phyloP scores from a whole-genome alignment of 2,888 invertebrate species.

The Drosophila suboccidentalis region DNA sequence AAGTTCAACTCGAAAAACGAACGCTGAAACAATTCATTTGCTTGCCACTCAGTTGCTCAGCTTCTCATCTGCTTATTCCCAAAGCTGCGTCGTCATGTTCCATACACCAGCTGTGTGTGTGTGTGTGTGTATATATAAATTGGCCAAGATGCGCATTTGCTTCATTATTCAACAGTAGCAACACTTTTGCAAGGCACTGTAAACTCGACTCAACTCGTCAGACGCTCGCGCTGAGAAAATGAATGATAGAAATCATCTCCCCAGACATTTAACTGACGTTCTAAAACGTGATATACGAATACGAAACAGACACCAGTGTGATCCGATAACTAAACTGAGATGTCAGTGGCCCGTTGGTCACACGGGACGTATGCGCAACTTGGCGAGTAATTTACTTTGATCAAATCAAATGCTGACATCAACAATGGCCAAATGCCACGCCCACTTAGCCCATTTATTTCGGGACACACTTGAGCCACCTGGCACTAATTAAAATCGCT shows the following conservation, averaged over 20 bases:
- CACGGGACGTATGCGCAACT: slow-evolving; percentile 58
- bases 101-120: slow-evolving; percentile 9
- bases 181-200: slow-evolving; percentile 56
- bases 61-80: slow-evolving; percentile 66
- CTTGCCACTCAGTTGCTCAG: slow-evolving; percentile 55
- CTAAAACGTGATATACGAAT: slow-evolving; percentile 53
- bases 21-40: slow-evolving; percentile 65
- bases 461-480: slow-evolving; percentile 51
- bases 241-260: slow-evolving; percentile 76
- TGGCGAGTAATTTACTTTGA: slow-evolving; percentile 59
- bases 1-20: slow-evolving; percentile 29
- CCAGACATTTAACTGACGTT: slow-evolving; percentile 67
- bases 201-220: slow-evolving; percentile 55
- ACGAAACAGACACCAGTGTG: slow-evolving; percentile 35
- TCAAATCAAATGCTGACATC: slow-evolving; percentile 50
- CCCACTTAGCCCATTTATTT: slow-evolving; percentile 44
- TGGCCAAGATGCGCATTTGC: slow-evolving; percentile 30
- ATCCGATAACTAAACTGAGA: slow-evolving; percentile 61
- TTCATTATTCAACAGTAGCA: slow-evolving; percentile 74
- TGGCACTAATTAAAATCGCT: slow-evolving; percentile 82
- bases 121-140: slow-evolving; percentile 1
- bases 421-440: slow-evolving; percentile 27
- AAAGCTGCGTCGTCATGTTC: slow-evolving; percentile 59
- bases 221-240: slow-evolving; percentile 54
- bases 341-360: slow-evolving; percentile 57